Evolutionary conservation across 1,140 invertebrate species (phyloP), one percentile per base, ranked within the genome.

Genomic region (Cotesia vestalis): DNA sequence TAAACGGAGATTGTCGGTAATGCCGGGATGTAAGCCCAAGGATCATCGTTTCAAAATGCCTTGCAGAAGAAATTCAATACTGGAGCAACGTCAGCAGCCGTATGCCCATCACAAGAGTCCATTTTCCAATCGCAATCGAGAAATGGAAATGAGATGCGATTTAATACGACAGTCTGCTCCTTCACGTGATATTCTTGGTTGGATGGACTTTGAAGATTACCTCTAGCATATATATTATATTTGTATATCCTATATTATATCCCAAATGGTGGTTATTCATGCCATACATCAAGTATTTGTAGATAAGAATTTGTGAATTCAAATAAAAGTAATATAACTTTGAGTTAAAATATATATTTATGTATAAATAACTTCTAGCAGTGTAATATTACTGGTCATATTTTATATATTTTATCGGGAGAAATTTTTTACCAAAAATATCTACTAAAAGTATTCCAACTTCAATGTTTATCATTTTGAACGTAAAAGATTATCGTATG

Each of bases 1-100:
- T 0, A 73, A 64, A 4, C 71, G 84, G 1, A 71, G 81, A 51
- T 38, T 85, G 2, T 82, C 82, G 0, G 72, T 85, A 4, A 81
- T 84, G 80, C 84, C 82, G 0, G 83, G 84, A 4, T 84, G 78
- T 64, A 83, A 83, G 55, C 76, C 82, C 1, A 71, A 80, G 17
- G 76, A 83, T 73, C 62, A 78, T 8, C 74, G 76, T 34, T 78
- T 73, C 61, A 76, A 78, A 40, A 38, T 82, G 4, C 62, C 77
- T 0, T 78, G 69, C 57, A 79, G 66, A 35, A 77, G 77, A 64
- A 80, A 76, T 40, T 80, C 78, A 0, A 80, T 83, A 20, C 20
- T 75, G 9, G 66, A 78, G 0, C 55, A 35, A 0, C 64, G 40
- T 11, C 40, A 8, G 40, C 40, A 8, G 2, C 40, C 6, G 11